These are phyloP conservation scores for Schrankia costaestrigalis DNA, from an alignment of 2,888 invertebrate species.

Conservation along the genomic window DNA sequence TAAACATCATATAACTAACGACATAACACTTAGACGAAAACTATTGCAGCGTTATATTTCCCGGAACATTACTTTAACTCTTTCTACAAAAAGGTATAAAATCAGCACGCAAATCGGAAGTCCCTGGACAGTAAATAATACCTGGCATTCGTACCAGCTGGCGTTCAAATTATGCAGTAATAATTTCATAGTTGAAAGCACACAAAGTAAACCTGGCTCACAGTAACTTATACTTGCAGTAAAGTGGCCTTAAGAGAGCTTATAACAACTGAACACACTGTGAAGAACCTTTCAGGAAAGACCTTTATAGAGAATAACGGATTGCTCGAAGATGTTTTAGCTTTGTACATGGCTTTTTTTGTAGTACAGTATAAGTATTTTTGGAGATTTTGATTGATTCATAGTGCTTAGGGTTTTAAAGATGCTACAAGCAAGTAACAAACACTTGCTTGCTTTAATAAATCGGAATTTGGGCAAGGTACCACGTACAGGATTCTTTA, in stretches of 20 bases:
- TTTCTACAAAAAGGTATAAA: too few relatives aligned
- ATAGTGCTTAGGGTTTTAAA: too few relatives aligned
- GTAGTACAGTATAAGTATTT: too few relatives aligned
- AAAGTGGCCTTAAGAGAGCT: constrained; percentile 48
- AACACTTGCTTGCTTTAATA: too few relatives aligned
- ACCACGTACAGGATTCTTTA: too few relatives aligned
- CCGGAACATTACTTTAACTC: not conserved
- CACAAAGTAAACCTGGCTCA: constrained; percentile 39
- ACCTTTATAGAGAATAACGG: constrained; percentile 28
- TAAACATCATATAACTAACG: too few relatives aligned
- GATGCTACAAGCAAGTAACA: too few relatives aligned
- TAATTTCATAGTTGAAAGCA: constrained; percentile 49
- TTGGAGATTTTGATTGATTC: too few relatives aligned
- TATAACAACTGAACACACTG: constrained; percentile 41
- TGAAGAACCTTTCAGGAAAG: constrained; percentile 36
- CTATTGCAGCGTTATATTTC: not conserved
- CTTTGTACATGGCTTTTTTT: constrained; percentile 20
- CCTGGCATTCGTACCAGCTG: constrained; percentile 28
- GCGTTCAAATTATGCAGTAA: constrained; percentile 43
- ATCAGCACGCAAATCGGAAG: constrained; percentile 14
- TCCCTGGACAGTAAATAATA: constrained; percentile 32
- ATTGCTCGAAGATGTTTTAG: constrained; percentile 18
- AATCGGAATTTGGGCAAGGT: too few relatives aligned
- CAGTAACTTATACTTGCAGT: constrained; percentile 38
- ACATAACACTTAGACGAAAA: too few relatives aligned